Evolutionary conservation across 1,140 invertebrate species (phyloP), one percentile per base, ranked within the genome.

Genomic region (Pseudomyrmex cubaensis): DNA sequence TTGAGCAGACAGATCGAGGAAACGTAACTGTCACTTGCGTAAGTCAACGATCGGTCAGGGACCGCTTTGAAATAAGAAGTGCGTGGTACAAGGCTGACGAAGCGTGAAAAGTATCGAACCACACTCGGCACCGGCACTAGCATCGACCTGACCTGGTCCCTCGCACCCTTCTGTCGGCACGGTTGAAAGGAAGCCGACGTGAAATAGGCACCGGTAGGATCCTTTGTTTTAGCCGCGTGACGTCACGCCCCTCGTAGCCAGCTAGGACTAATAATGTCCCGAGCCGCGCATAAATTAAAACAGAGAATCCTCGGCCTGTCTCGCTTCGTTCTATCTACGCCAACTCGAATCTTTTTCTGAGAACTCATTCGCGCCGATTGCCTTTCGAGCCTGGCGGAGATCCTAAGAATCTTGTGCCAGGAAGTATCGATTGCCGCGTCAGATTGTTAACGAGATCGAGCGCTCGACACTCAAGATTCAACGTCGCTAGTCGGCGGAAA

Each of bases 221-320:
- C 92, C 93, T 93, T 93, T 94, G 93, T 94, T 93, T 94, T 93
- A 92, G 87, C 90, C 92, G 91, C 91, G 91, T 93, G 92, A 93
- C 93, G 92, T 94, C 91, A 93, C 92, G 90, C 91, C 91, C 92
- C 90, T 91, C 89, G 84, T 87, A 90, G 85, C 89, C 85, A 83
- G 85, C 92, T 91, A 91, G 87, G 90, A 91, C 92, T 93, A 94
- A 94, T 93, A 93, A 93, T 91, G 93, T 91, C 90, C 77, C 57
- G 82, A 88, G 92, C 90, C 85, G 86, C 91, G 93, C 93, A 93
- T 93, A 94, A 93, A 94, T 94, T 94, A 93, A 92, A 93, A 93
- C 89, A 86, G 90, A 87, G 87, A 86, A 91, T 88, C 87, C 86
- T 80, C 64, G 50, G 22, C 73, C 62, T 61, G 52, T 87, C 82